These are phyloP conservation scores for Cepaea nemoralis DNA, from an alignment of 1,140 invertebrate genomes.

Conservation along the genomic window DNA sequence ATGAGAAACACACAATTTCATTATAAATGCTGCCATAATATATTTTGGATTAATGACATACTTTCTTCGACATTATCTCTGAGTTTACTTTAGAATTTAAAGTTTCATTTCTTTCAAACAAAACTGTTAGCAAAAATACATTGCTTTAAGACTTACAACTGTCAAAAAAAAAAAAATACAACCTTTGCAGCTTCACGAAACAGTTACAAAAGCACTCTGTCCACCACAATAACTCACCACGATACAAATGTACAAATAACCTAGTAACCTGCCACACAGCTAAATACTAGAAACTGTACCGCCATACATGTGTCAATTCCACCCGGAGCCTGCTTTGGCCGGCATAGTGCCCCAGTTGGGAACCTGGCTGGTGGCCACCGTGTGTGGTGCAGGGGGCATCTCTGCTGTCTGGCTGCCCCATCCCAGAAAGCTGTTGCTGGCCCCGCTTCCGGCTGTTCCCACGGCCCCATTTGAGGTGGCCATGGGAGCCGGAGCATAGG, in stretches of 20 bases:
- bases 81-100: not conserved
- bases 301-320: slow-evolving; percentile 19
- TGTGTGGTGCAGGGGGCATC: slow-evolving; percentile 37
- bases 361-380: slow-evolving; percentile 38
- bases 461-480: slow-evolving; percentile 32
- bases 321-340: slow-evolving; percentile 34
- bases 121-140: not conserved
- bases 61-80: not conserved
- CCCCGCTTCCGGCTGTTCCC: slow-evolving; percentile 18
- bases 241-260: not conserved
- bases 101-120: not conserved
- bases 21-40: not conserved
- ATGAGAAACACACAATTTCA: not conserved
- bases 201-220: not conserved
- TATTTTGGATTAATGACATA: not conserved
- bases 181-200: not conserved
- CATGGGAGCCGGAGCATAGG: slow-evolving; percentile 30
- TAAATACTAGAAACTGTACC: not conserved
- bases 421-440: slow-evolving; percentile 40
- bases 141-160: not conserved
- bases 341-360: slow-evolving; percentile 36
- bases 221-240: not conserved
- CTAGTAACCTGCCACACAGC: not conserved
- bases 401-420: slow-evolving; percentile 38
- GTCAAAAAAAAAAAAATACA: too few species aligned